These are phyloP conservation scores for Phyllotreta cruciferae DNA, from an alignment of 2,888 invertebrate species.

Conservation along the genomic window DNA sequence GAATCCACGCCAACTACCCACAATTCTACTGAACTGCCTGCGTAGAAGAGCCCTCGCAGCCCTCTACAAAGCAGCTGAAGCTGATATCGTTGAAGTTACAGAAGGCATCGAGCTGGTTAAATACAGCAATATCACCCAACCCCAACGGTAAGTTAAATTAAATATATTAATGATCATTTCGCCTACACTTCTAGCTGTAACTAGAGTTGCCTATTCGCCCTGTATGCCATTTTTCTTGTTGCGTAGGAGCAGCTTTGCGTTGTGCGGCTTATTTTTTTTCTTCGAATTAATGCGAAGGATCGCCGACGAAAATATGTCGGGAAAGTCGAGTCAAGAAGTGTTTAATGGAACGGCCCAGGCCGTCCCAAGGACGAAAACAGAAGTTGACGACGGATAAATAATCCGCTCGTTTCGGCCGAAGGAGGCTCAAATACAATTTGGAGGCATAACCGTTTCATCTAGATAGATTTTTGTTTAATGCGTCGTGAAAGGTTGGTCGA, in stretches of 20 bases:
- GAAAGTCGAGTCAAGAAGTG: conserved; percentile 8
- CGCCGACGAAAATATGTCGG: not conserved
- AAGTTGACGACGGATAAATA: conserved; percentile 15
- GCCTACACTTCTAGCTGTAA: no score
- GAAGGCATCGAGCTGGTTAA: conserved; percentile 70
- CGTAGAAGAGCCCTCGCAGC: conserved; percentile 65
- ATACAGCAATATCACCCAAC: conserved; percentile 60
- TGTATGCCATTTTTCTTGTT: no score
- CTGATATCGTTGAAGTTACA: conserved; percentile 69
- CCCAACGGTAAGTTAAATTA: conserved; percentile 36
- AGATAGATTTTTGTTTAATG: conserved; percentile 14
- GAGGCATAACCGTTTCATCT: conserved; percentile 10
- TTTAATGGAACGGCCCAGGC: conserved; percentile 1
- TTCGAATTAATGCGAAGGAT: no score
- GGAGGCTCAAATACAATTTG: conserved; percentile 13
- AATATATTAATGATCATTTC: no score
- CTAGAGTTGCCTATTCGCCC: no score
- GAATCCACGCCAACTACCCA: conserved; percentile 36
- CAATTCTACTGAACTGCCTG: conserved; percentile 57
- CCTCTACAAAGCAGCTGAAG: conserved; percentile 67
- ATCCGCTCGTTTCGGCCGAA: conserved; percentile 7
- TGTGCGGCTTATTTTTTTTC: not conserved
- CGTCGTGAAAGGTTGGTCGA: conserved; percentile 10
- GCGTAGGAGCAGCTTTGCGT: no score
- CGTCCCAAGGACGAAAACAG: conserved; percentile 10